These are phyloP conservation scores for Cetoscarus ocellatus DNA, from an alignment of 2,797 vertebrate species.

Conservation along the genomic window DNA sequence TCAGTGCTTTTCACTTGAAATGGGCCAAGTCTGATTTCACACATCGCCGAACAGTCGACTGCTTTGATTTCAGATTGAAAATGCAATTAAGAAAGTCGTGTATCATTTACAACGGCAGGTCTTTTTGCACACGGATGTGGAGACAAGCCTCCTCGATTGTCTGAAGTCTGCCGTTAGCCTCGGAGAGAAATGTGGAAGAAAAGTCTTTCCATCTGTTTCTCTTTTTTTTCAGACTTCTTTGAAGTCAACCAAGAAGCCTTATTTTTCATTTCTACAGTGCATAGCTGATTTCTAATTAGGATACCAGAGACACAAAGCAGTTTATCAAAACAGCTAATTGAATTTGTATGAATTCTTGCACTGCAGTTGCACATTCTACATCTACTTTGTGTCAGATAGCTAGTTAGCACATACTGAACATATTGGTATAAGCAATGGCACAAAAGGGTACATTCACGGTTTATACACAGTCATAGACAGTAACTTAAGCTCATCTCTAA, in stretches of 20 bases:
- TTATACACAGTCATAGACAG: conserved; percentile 3
- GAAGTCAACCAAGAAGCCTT: conserved; percentile 5
- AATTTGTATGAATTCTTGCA: conserved; percentile 2
- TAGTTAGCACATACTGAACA: conserved; percentile 10
- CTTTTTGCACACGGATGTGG: conserved; percentile 23
- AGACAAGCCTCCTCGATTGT: conserved; percentile 32
- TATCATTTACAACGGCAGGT: conserved; percentile 50
- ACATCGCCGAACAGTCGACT: conserved; percentile 52
- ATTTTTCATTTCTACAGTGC: conserved; percentile 1
- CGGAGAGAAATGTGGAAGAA: neutral
- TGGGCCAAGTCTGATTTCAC: conserved; percentile 66
- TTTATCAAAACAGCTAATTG: conserved; percentile 24
- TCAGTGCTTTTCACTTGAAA: conserved; percentile 50
- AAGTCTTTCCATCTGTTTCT: conserved; percentile 9
- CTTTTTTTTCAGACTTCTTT: neutral
- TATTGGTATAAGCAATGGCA: conserved; percentile 2
- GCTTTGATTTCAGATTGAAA: conserved; percentile 62
- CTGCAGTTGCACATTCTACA: conserved; percentile 3
- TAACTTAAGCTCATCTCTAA: conserved; percentile 52
- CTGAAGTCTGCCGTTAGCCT: neutral
- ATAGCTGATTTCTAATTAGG: conserved; percentile 2
- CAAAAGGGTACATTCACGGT: conserved; percentile 11
- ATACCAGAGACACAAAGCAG: conserved; percentile 3
- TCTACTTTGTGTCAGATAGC: conserved; percentile 7
- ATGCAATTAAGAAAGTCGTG: conserved; percentile 48